Conservation (phyloP, 2,797 vertebrate species). For the Sebastes iracundus region DNA sequence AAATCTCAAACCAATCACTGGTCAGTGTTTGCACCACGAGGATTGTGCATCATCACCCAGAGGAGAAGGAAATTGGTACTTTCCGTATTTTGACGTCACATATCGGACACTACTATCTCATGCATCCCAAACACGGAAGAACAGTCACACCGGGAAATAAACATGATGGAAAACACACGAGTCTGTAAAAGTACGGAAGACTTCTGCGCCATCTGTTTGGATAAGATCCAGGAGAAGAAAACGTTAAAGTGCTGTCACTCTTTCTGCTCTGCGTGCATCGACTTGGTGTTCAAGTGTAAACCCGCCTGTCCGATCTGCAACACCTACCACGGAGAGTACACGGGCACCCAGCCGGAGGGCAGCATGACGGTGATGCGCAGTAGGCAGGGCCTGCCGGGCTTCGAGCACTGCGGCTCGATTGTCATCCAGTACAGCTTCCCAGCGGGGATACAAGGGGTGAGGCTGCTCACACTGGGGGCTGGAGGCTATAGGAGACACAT, state of each 20-base stretch:
- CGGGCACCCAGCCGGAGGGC: slow-evolving; percentile 85
- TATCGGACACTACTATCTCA: background rate
- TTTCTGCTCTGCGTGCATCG: slow-evolving; percentile 86
- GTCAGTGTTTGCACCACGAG: background rate
- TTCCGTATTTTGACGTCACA: slow-evolving; percentile 15
- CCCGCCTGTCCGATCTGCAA: slow-evolving; percentile 87
- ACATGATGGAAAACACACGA: slow-evolving; percentile 9
- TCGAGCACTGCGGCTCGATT: slow-evolving; percentile 81
- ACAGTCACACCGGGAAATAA: background rate
- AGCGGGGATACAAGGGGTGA: slow-evolving; percentile 87
- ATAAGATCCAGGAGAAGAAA: slow-evolving; percentile 78
- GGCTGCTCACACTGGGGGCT: background rate
- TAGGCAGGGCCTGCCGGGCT: slow-evolving; percentile 81
- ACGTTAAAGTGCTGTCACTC: slow-evolving; percentile 85
- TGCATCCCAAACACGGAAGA: background rate
- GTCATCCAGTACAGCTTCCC: slow-evolving; percentile 85
- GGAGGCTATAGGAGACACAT: background rate
- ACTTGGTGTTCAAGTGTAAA: slow-evolving; percentile 80
- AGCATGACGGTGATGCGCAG: slow-evolving; percentile 83
- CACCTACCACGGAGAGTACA: slow-evolving; percentile 83
- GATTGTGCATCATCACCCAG: background rate
- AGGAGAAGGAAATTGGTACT: background rate
- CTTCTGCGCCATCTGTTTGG: slow-evolving; percentile 79
- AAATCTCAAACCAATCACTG: background rate
- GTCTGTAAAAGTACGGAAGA: background rate